Conservation (phyloP, 2,888 invertebrate genomes). For the Eurytoma californica region DNA sequence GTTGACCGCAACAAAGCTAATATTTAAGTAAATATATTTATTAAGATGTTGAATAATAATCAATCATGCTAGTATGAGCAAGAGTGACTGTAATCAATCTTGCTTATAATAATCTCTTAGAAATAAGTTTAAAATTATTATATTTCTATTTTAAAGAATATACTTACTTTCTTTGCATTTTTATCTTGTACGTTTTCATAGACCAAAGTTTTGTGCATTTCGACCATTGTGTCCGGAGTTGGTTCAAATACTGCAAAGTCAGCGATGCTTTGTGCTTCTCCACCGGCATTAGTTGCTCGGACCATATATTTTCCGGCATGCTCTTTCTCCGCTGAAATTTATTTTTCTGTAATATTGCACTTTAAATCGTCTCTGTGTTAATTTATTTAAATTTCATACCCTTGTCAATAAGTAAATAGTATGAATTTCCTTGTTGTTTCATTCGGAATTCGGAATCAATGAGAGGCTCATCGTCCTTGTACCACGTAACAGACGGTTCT, state of each 20-base stretch:
- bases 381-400: slow-evolving; percentile 73
- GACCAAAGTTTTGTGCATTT: slow-evolving; percentile 81
- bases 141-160: not conserved
- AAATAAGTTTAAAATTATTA: not conserved
- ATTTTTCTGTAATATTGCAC: not conserved
- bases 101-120: too few relatives aligned
- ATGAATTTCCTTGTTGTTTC: slow-evolving; percentile 81
- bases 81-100: too few relatives aligned
- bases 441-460: slow-evolving; percentile 78
- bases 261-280: slow-evolving; percentile 89
- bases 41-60: slow-evolving; percentile 5
- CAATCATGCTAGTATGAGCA: not conserved
- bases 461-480: slow-evolving; percentile 82
- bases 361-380: not conserved
- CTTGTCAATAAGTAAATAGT: slow-evolving; percentile 83
- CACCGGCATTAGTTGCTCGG: slow-evolving; percentile 83
- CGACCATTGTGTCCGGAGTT: slow-evolving; percentile 82
- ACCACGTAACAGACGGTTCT: slow-evolving; percentile 84
- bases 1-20: slow-evolving; percentile 60
- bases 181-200: slow-evolving; percentile 77
- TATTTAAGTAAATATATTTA: slow-evolving; percentile 45
- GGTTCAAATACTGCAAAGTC: slow-evolving; percentile 86
- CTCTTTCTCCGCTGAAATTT: slow-evolving; percentile 76
- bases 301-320: slow-evolving; percentile 88
- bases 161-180: slow-evolving; percentile 68